These are phyloP conservation scores for Lordiphosa stackelbergi DNA, from an alignment of 1,140 invertebrate genomes.

Conservation along the genomic window DNA sequence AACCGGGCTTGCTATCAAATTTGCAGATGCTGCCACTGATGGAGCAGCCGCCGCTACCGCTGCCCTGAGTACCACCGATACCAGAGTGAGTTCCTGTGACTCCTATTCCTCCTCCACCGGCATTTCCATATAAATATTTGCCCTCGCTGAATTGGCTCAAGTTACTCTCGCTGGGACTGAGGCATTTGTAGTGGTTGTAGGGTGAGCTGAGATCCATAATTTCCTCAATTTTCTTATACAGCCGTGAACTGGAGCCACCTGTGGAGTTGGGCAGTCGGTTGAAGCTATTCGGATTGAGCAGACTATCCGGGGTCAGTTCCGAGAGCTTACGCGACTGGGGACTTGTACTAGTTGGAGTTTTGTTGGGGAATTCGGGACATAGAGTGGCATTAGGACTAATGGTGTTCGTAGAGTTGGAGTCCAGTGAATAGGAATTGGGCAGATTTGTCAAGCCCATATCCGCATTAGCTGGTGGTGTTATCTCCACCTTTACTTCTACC, in stretches of 20 bases:
- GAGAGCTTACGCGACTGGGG: conserved; percentile 70
- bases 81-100: conserved; percentile 8
- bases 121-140: conserved; percentile 66
- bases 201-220: conserved; percentile 84
- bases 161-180: conserved; percentile 83
- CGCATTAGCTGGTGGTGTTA: conserved; percentile 67
- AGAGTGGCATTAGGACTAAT: conserved; percentile 70
- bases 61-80: conserved; percentile 19
- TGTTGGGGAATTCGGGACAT: conserved; percentile 66
- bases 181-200: conserved; percentile 84
- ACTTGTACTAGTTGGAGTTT: conserved; percentile 59
- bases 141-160: conserved; percentile 76
- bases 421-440: conserved; percentile 73
- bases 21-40: conserved; percentile 40
- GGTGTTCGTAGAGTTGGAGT: conserved; percentile 72
- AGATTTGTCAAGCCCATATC: conserved; percentile 56
- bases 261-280: conserved; percentile 70
- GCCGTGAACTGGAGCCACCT: conserved; percentile 63
- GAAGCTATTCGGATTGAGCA: conserved; percentile 71
- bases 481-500: conserved; percentile 76
- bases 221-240: conserved; percentile 76
- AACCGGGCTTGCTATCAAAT: conserved; percentile 66
- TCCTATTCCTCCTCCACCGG: conserved; percentile 18
- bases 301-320: conserved; percentile 63
- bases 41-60: conserved; percentile 40